Evolutionary conservation across 2,113 vertebrate species (phyloP).

Genomic region (Chlamydotis undulata): DNA sequence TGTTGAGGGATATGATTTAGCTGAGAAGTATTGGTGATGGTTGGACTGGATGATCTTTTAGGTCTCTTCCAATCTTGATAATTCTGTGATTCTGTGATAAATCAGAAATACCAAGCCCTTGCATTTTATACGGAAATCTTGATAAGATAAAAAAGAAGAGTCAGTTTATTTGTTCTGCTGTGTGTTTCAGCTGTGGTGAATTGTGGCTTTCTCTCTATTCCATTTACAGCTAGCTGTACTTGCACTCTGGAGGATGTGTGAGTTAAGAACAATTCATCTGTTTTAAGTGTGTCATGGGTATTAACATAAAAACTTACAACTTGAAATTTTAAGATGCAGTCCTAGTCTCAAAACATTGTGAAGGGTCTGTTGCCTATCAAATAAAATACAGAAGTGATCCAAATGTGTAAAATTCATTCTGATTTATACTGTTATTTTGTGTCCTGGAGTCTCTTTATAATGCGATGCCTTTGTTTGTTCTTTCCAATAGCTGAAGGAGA

Average conservation of each 20-base stretch:
- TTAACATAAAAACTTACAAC: not conserved
- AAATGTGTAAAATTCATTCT: not conserved
- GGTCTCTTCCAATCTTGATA: no score
- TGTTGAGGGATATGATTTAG: no score
- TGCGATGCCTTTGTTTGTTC: not conserved
- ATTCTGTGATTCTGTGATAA: no score
- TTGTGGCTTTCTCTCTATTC: not conserved
- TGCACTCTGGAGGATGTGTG: not conserved
- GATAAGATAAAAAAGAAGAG: not conserved
- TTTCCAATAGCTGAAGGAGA: conserved; percentile 85
- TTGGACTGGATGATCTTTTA: no score
- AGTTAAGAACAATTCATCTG: not conserved
- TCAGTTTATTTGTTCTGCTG: not conserved
- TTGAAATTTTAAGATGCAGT: not conserved
- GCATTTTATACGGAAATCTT: not conserved
- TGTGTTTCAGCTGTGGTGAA: not conserved
- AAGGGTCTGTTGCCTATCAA: not conserved
- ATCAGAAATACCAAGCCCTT: not conserved
- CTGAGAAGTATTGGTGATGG: no score
- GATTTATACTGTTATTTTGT: not conserved
- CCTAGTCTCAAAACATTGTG: not conserved
- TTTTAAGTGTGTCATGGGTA: not conserved
- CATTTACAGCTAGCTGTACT: not conserved
- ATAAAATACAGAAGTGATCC: not conserved
- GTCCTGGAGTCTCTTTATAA: not conserved